Evolutionary conservation across 2,797 vertebrate species (phyloP).

Genomic region (Periophthalmus magnuspinnatus): DNA sequence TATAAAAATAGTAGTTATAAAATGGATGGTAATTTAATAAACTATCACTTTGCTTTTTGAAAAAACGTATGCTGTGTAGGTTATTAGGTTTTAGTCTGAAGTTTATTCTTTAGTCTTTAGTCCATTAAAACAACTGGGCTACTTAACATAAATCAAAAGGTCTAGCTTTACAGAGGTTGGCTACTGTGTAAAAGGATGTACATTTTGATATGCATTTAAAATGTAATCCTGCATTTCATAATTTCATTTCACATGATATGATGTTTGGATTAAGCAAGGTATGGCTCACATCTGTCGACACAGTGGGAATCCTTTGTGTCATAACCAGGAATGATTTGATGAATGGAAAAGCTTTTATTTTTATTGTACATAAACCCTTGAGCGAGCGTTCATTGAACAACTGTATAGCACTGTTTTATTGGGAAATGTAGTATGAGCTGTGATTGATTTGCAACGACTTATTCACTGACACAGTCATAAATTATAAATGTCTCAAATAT

Average conservation of each 20-base stretch:
- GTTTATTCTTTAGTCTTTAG: no score
- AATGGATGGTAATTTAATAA: no score
- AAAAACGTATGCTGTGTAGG: no score
- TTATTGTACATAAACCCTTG: conserved; percentile 4
- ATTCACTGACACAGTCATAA: conserved; percentile 47
- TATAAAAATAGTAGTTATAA: no score
- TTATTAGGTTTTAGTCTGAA: no score
- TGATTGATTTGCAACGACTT: conserved; percentile 59
- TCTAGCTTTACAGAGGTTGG: neutral
- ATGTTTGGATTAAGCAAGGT: conserved; percentile 12
- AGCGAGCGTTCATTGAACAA: conserved; percentile 22
- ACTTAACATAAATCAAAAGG: neutral
- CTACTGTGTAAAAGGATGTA: neutral
- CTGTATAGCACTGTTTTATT: conserved; percentile 30
- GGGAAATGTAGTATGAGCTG: conserved; percentile 25
- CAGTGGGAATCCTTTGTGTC: conserved; percentile 5
- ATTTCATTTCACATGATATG: conserved; percentile 9
- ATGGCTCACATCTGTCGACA: conserved; percentile 8
- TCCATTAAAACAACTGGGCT: neutral
- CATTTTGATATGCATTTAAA: neutral
- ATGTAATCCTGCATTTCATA: conserved; percentile 3
- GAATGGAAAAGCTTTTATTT: conserved; percentile 23
- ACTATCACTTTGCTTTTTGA: no score
- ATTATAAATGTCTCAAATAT: conserved; percentile 64
- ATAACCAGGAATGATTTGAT: conserved; percentile 18